Conservation (phyloP, 2,797 vertebrate species). For the Chrysocyon brachyurus region DNA sequence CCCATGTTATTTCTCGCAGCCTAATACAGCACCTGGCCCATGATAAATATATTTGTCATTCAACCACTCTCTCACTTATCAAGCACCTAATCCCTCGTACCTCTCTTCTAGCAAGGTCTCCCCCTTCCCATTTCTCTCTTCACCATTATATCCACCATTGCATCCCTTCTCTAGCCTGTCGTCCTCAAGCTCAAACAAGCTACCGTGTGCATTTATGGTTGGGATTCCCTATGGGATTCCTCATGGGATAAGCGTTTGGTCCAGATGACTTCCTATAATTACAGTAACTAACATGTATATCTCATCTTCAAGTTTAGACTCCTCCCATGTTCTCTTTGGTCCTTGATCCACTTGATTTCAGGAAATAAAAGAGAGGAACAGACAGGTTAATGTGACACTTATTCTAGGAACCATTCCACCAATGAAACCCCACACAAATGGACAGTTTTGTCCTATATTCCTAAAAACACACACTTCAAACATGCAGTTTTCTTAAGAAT, state of each 20-base stretch:
- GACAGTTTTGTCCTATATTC: background rate
- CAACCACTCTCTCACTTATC: background rate
- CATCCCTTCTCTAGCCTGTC: background rate
- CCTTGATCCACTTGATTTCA: background rate
- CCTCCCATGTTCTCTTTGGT: background rate
- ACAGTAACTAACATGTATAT: background rate
- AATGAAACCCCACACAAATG: background rate
- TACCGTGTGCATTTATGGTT: background rate
- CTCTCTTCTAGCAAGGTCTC: background rate
- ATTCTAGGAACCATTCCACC: background rate
- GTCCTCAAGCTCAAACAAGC: background rate
- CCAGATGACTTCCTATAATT: background rate
- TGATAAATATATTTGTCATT: background rate
- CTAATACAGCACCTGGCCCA: background rate
- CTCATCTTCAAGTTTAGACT: background rate
- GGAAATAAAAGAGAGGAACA: background rate
- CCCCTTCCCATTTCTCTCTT: background rate
- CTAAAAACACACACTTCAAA: background rate
- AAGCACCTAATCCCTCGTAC: background rate
- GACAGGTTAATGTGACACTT: background rate
- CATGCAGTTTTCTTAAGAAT: background rate
- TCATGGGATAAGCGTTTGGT: background rate
- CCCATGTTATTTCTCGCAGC: background rate
- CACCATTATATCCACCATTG: background rate
- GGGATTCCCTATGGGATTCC: background rate